Base-by-base conservation (phyloP, 1,140 invertebrate genomes). In the Halyomorpha halys region DNA sequence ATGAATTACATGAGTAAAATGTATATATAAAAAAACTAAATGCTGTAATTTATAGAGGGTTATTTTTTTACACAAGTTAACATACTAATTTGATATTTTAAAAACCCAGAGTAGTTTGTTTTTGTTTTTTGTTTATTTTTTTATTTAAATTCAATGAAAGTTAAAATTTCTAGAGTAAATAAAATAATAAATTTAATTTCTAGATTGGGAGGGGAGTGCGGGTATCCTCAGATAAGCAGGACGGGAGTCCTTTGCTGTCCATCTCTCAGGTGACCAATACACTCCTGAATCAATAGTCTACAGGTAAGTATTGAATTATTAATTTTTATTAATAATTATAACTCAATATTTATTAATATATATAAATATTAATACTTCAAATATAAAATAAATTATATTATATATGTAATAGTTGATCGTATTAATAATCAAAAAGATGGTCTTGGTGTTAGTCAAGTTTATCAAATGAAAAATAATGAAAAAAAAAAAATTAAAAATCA, bases 261-360 rank as follows among this genome's bases (percentile, higher is more conserved):
- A 85, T 87, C 82, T 86, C 85, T 80, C 85, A 87, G 82, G 85
- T 88, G 79, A 87, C 86, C 72, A 86, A 87, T 78, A 86, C 86
- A 69, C 74, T 86, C 69, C 81, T 87, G 76, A 85, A 85, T 74
- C 83, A 86, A 74, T 84, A 69, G 53, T 39, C 66, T 21, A 30
- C 49, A 49, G 45, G 65, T 66, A 62, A 60, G 13, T 27, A 63
- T 16, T 19, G 0, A 11, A 54, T 19, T n/a, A 45, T 54, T 34
- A 5, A 34, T 61, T 45, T 19, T 8, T 60, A 19, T 11, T n/a
- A n/a, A 30, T 39, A 60, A 15, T 60, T 39, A 6, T 6, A 30
- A 30, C n/a, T n/a, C n/a, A n/a, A n/a, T n/a, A n/a, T n/a, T n/a
- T n/a, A n/a, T n/a, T n/a, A n/a, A n/a, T n/a, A n/a, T 4, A 30